These are phyloP conservation scores for Listronotus oregonensis DNA, from an alignment of 1,140 invertebrate species.

Conservation along the genomic window DNA sequence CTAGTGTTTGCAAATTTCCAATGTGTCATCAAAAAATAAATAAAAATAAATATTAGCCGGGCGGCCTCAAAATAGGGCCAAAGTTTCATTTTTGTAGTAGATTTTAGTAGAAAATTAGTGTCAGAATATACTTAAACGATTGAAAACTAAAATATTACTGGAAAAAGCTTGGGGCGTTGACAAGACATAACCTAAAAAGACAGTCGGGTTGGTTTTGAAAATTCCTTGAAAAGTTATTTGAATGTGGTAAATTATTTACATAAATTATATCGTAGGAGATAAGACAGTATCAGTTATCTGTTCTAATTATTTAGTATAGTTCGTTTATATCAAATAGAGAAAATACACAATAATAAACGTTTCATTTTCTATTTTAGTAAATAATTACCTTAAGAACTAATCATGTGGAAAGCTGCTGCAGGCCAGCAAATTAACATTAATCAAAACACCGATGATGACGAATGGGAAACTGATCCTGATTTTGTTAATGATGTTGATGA, in stretches of 20 bases:
- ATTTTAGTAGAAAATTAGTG: background rate
- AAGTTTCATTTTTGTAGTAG: background rate
- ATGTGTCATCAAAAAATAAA: conserved; percentile 2
- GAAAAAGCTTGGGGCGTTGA: too few species aligned
- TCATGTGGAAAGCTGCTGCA: conserved; percentile 65
- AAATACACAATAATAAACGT: background rate
- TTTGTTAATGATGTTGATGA: conserved; percentile 91
- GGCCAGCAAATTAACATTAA: conserved; percentile 55
- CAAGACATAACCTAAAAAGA: too few species aligned
- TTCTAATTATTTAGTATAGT: too few species aligned
- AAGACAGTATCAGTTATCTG: too few species aligned
- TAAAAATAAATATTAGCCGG: background rate
- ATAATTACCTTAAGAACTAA: conserved; percentile 10
- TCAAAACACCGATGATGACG: conserved; percentile 66
- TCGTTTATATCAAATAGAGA: too few species aligned
- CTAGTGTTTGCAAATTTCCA: background rate
- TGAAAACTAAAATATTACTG: too few species aligned
- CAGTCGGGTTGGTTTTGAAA: too few species aligned
- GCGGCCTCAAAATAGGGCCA: background rate
- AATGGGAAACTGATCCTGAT: conserved; percentile 94
- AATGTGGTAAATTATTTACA: too few species aligned
- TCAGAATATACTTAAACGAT: too few species aligned
- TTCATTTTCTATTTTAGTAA: background rate
- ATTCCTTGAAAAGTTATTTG: too few species aligned
- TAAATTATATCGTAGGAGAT: too few species aligned